phyloP scores from a whole-genome alignment of 2,113 vertebrate genomes.

The Rhinogobius similis region DNA sequence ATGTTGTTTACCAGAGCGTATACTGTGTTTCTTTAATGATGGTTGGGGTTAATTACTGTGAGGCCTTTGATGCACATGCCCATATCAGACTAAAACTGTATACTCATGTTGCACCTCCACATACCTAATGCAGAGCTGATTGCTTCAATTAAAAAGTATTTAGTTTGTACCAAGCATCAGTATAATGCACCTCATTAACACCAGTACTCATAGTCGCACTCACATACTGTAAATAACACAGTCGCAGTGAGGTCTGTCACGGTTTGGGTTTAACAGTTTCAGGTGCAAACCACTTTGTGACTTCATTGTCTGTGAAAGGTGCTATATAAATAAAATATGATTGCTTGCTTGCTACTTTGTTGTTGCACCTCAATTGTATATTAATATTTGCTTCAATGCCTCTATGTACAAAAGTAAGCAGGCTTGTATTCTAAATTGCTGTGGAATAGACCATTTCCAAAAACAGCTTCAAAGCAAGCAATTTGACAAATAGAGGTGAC shows the following conservation, averaged over 20 bases:
- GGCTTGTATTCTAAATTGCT: not conserved
- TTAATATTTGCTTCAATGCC: not conserved
- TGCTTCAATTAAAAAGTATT: conserved; percentile 32
- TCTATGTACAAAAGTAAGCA: not conserved
- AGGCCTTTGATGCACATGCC: conserved; percentile 56
- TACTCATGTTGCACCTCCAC: conserved; percentile 68
- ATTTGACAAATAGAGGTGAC: not conserved
- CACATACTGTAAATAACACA: conserved; percentile 19
- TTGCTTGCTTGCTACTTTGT: no score
- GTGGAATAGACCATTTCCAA: not conserved
- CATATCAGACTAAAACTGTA: conserved; percentile 35
- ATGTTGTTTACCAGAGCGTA: conserved; percentile 77
- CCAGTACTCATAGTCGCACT: not conserved
- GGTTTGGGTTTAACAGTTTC: not conserved
- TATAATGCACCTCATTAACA: conserved; percentile 30
- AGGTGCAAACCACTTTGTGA: not conserved
- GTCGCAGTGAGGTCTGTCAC: not conserved
- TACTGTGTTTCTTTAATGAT: conserved; percentile 65
- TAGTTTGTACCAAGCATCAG: conserved; percentile 11
- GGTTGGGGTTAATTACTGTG: conserved; percentile 64
- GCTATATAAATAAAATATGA: no score
- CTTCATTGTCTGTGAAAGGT: no score
- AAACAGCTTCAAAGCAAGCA: not conserved
- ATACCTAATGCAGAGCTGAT: conserved; percentile 46
- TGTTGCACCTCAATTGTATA: not conserved